A percentile compares a stretch with the other conserved stretches of the same genome.
These are phyloP conservation scores for Drosophila nigricruria DNA, from an alignment of 2,888 invertebrate species.

Conservation along the genomic window DNA sequence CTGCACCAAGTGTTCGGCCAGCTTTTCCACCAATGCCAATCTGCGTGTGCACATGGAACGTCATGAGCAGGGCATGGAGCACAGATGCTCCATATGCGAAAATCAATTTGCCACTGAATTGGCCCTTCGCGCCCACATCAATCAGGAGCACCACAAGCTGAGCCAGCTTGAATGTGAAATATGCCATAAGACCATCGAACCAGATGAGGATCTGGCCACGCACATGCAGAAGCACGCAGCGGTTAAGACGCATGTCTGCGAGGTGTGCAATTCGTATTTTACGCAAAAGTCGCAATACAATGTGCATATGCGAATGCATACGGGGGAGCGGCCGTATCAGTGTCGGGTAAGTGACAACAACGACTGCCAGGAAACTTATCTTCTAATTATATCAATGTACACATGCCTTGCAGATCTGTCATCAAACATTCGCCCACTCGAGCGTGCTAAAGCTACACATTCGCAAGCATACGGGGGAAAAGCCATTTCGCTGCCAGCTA, in stretches of 20 bases:
- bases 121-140: constrained; percentile 90
- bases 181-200: constrained; percentile 92
- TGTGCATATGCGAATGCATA: constrained; percentile 93
- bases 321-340: constrained; percentile 92
- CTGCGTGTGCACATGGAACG: constrained; percentile 88
- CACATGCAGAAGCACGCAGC: constrained; percentile 93
- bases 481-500: constrained; percentile 91
- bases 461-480: constrained; percentile 93
- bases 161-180: constrained; percentile 92
- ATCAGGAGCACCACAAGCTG: constrained; percentile 90
- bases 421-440: constrained; percentile 90
- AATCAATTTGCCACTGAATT: constrained; percentile 91
- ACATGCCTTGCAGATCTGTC: constrained; percentile 77
- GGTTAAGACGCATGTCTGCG: constrained; percentile 90
- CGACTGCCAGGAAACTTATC: background rate
- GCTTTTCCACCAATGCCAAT: constrained; percentile 89
- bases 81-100: constrained; percentile 92
- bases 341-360: constrained; percentile 88
- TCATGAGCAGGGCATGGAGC: constrained; percentile 91
- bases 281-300: constrained; percentile 94
- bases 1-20: constrained; percentile 90
- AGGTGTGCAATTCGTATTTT: constrained; percentile 91
- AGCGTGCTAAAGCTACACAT: constrained; percentile 94
- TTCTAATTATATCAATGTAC: background rate
- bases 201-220: constrained; percentile 91